Conservation (phyloP, 2,113 vertebrate genomes). For the Capreolus pygargus region DNA sequence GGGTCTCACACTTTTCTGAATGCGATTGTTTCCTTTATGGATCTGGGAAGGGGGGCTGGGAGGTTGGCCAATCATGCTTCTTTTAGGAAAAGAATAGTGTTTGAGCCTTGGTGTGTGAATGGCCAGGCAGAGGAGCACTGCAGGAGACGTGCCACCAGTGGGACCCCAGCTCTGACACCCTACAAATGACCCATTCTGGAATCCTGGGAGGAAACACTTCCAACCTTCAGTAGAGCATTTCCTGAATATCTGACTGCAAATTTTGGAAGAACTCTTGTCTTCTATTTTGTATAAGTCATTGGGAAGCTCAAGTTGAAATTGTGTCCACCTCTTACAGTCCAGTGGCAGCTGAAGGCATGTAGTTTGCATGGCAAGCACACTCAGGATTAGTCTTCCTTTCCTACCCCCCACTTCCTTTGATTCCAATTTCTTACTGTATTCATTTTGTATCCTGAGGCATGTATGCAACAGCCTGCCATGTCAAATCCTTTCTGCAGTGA, state of each 20-base stretch:
- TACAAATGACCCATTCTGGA: too few relatives aligned
- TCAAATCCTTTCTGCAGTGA: background rate
- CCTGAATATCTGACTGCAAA: background rate
- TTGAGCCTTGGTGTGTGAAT: background rate
- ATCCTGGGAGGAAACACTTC: background rate
- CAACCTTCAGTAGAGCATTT: background rate
- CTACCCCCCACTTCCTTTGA: background rate
- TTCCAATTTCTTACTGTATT: background rate
- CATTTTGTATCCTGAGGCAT: background rate
- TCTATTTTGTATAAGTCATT: background rate
- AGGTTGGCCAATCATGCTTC: background rate
- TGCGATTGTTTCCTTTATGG: background rate
- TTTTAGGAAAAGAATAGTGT: background rate
- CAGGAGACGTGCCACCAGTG: background rate
- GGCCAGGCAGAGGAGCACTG: background rate
- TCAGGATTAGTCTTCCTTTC: background rate
- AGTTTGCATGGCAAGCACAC: background rate
- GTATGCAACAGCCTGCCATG: background rate
- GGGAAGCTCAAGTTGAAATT: background rate
- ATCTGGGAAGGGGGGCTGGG: background rate
- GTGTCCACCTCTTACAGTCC: background rate
- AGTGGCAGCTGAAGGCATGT: background rate
- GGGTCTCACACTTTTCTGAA: background rate
- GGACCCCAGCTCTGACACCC: background rate
- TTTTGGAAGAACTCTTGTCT: background rate